phyloP scores from a whole-genome alignment of 1,140 invertebrate genomes.

The Hypothenemus hampei region DNA sequence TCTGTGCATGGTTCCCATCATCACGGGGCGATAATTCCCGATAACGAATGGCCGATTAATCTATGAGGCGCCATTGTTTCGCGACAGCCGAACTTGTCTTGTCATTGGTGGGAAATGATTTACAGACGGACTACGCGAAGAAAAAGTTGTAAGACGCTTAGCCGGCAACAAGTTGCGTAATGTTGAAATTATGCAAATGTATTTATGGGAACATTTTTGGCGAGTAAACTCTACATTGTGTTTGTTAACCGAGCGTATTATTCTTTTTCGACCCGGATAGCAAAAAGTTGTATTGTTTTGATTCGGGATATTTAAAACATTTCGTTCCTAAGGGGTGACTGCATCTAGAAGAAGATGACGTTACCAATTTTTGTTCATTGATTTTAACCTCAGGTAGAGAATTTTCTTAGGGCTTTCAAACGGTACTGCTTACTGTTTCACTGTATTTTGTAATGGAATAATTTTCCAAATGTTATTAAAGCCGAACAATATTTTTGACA shows the following conservation, averaged over 20 bases:
- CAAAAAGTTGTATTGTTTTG: conserved; percentile 20
- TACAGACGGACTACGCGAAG: conserved; percentile 6
- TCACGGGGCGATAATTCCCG: not conserved
- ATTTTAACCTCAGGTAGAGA: no score
- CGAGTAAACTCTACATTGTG: conserved; percentile 8
- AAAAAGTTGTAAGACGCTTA: conserved; percentile 19
- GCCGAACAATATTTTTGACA: no score
- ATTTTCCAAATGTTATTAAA: no score
- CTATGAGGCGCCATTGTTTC: conserved; percentile 18
- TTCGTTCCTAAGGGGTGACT: no score
- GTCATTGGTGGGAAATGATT: conserved; percentile 21
- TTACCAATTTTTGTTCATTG: no score
- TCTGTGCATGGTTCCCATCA: no score
- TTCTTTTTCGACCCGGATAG: conserved; percentile 11
- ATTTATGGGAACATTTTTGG: conserved; percentile 21
- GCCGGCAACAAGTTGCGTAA: conserved; percentile 24
- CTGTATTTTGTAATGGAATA: no score
- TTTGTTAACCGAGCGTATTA: conserved; percentile 20
- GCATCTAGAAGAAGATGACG: no score
- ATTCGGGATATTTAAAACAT: conserved; percentile 24
- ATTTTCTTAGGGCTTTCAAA: no score
- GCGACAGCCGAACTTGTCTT: conserved; percentile 20
- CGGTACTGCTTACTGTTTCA: no score
- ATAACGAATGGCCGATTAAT: conserved; percentile 25
- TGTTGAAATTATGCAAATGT: conserved; percentile 28